Percentiles rank a stretch among this genome's conserved stretches.
Evolutionary conservation across 2,888 invertebrate genomes (phyloP).

Genomic region (Frankliniella fusca): DNA sequence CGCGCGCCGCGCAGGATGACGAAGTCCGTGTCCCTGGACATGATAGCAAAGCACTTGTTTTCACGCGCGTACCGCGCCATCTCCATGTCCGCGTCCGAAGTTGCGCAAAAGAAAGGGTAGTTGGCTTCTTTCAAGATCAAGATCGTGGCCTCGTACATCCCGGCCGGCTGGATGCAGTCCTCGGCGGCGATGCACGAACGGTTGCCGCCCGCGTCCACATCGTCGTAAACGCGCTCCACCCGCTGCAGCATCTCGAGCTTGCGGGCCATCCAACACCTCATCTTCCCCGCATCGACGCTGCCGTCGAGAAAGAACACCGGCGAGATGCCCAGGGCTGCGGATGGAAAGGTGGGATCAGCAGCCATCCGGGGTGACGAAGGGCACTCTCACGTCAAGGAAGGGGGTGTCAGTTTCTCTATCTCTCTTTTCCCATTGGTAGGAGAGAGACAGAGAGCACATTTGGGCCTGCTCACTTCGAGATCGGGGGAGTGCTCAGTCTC

Average conservation of each 20-base stretch:
- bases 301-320: slow-evolving; percentile 8
- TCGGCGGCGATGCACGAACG: neutral
- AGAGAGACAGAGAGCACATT: no score
- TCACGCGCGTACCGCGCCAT: slow-evolving; percentile 4
- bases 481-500: no score
- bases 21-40: slow-evolving; percentile 4
- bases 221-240: neutral
- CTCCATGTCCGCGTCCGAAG: neutral
- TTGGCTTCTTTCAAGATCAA: neutral
- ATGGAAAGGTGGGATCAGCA: no score
- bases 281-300: neutral
- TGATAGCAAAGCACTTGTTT: neutral
- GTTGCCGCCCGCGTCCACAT: neutral
- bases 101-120: neutral
- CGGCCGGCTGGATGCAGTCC: neutral
- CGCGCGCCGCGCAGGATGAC: neutral
- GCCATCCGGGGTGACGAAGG: no score
- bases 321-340: neutral
- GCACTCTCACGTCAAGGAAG: no score
- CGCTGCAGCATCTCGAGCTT: neutral
- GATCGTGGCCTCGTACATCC: slow-evolving; percentile 1
- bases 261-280: neutral
- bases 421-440: no score
- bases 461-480: no score
- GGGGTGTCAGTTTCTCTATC: no score